phyloP scores from a whole-genome alignment of 2,888 invertebrate species.

The Maniola hyperantus region DNA sequence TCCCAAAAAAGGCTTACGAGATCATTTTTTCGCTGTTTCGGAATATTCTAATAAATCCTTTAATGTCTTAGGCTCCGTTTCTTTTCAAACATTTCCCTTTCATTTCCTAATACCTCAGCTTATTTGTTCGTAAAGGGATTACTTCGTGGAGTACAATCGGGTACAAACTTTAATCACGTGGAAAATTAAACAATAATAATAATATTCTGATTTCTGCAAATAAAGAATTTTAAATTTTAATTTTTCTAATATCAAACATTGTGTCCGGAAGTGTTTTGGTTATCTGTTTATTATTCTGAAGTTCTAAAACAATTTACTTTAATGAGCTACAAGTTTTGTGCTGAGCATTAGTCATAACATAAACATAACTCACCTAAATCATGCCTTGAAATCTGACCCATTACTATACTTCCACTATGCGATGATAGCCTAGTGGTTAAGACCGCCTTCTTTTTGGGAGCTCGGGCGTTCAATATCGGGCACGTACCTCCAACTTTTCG shows the following conservation, averaged over 20 bases:
- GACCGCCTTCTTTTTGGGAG: too few species aligned
- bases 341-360: too few species aligned
- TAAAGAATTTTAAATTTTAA: background rate
- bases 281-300: too few species aligned
- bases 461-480: too few species aligned
- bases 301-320: too few species aligned
- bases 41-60: conserved; percentile 29
- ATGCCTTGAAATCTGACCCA: too few species aligned
- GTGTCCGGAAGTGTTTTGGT: too few species aligned
- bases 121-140: conserved; percentile 40
- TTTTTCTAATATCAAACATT: background rate
- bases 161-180: background rate
- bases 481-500: too few species aligned
- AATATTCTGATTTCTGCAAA: background rate
- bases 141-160: conserved; percentile 30
- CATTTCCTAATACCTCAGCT: conserved; percentile 39
- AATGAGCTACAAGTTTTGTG: too few species aligned
- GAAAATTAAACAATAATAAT: background rate
- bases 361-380: too few species aligned
- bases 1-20: conserved; percentile 23
- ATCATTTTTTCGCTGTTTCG: conserved; percentile 31
- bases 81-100: conserved; percentile 38
- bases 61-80: conserved; percentile 36
- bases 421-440: too few species aligned
- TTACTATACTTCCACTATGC: too few species aligned